Evolutionary conservation across 2,797 vertebrate genomes (phyloP), one percentile per base, ranked within the genome.

Genomic region (Fringilla coelebs): DNA sequence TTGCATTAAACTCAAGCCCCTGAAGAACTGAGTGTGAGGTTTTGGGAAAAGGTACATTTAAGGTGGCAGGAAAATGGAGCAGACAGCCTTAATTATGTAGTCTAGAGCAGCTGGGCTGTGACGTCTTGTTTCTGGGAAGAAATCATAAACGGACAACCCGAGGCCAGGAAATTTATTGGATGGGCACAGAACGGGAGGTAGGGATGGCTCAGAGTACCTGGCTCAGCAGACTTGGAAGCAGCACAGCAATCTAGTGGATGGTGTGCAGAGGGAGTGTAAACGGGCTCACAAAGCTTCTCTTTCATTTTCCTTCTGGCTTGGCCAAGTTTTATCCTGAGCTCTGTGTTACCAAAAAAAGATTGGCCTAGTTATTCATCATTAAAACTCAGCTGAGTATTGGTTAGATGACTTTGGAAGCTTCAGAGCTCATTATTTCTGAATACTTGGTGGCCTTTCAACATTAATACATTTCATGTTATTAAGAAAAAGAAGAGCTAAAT

Each of bases 61-160:
- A 85, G 51, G 79, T 65, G 51, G n/a, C 62, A 81, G 85, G 28
- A 91, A 95, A 94, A 89, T 55, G 43, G 62, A 88, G 54, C 52
- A 91, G 93, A 41, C 81, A 95, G 82, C 31, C 54, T 86, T 77
- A 91, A 86, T 92, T 88, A 94, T 15, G 22, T 84, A 89, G 85
- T 68, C 73, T 55, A 75, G 75, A 84, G 70, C 40, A 88, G 68
- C 70, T 94, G 82, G 65, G 48, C 79, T 84, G 32, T 88, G 79
- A 85, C 2, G 3, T 85, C 58, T 58, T 84, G 17, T 91, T 96
- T 96, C 95, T 94, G 93, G 88, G 89, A 95, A 96, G 55, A 85
- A 91, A 91, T 58, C 70, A 15, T 91, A 96, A 90, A 90, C 0
- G 1, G 25, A 43, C 24, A 54, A 32, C 24, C 70, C 31, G 70